Evolutionary conservation across 2,888 invertebrate species (phyloP), one percentile per base, ranked within the genome.

Genomic region (Priocnemis perturbator): DNA sequence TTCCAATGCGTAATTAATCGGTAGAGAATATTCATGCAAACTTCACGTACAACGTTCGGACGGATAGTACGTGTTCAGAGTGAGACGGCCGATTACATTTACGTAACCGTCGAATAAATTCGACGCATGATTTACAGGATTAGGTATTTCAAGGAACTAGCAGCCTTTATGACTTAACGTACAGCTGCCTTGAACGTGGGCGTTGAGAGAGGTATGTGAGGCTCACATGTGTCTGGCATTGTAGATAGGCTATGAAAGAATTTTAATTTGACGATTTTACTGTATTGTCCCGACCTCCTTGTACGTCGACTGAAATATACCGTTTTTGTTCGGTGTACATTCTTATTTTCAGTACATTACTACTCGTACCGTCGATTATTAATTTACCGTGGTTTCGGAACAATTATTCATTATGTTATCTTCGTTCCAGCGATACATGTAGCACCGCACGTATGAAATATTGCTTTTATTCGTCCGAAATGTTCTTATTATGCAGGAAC

Each of bases 51-150:
- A 37, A 37, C 1, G 2, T 37, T 50, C 9, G 50, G n/a, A 50
- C 17, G 20, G 20, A 50, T 50, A 19, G 50, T 19, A 17, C 48
- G 19, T 61, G 50, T 55, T n/a, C 20, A 26, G 20, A 44, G 37
- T 17, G n/a, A 60, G 63, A 45, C 52, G 37, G 61, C 19, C 53
- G 66, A 71, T 64, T 63, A 63, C 53, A n/a, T 44, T 71, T 75
- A 58, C 55, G 50, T 53, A 69, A 73, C n/a, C 7, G n/a, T 56
- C 11, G 23, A 63, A 66, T 68, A 67, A 71, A 73, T 74, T 71
- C 56, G 71, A 65, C 45, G 64, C 52, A 69, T 77, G 69, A 77
- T 77, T 76, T 73, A 57, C 70, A 26, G 58, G 67, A 67, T 60
- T 71, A 64, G 61, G 50, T 73, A 74, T 76, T 71, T 50, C 59